phyloP scores from a whole-genome alignment of 2,113 vertebrate species.

The Zosterops pallidus region DNA sequence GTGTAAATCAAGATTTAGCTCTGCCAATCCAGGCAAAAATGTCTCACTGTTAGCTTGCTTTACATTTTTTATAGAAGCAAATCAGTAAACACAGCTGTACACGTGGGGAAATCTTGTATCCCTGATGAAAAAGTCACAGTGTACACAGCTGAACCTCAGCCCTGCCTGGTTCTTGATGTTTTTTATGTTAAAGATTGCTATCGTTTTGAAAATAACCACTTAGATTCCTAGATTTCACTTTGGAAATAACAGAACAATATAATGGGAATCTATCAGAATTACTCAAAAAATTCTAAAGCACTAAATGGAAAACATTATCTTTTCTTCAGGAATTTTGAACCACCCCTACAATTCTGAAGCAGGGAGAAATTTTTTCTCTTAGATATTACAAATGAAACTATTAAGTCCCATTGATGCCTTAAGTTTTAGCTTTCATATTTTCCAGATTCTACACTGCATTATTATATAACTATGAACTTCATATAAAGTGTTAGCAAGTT shows the following conservation, averaged over 20 bases:
- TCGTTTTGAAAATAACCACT: background rate
- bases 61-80: background rate
- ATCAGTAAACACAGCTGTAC: background rate
- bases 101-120: background rate
- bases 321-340: constrained; percentile 7
- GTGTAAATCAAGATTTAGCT: constrained; percentile 25
- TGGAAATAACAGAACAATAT: background rate
- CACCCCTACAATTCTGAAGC: background rate
- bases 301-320: constrained; percentile 9
- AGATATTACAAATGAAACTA: background rate
- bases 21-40: constrained; percentile 4
- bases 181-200: background rate
- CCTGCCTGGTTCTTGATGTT: background rate
- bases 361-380: background rate
- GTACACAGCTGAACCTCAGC: background rate
- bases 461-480: background rate
- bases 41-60: constrained; percentile 2
- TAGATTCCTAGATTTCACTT: background rate
- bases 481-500: background rate
- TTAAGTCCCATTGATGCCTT: background rate
- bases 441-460: background rate
- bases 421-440: background rate
- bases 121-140: background rate
- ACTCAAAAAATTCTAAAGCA: background rate
- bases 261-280: background rate